Conservation (phyloP, 2,888 invertebrate genomes). For the Rhagium mordax region DNA sequence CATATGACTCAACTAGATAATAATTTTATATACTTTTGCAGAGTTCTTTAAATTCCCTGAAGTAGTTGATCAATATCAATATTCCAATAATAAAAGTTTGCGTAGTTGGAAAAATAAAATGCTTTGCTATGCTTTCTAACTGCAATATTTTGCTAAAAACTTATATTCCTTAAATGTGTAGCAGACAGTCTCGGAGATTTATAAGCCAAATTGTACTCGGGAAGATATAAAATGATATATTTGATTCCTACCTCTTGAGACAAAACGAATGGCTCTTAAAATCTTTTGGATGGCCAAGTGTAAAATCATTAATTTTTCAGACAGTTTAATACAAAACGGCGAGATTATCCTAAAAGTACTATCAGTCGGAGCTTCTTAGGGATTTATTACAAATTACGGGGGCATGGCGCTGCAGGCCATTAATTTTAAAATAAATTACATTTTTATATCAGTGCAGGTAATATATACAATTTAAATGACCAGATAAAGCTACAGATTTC, state of each 20-base stretch:
- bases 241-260: constrained; percentile 38
- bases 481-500: no score
- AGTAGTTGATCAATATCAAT: no score
- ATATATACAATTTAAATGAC: background rate
- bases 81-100: background rate
- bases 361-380: constrained; percentile 10
- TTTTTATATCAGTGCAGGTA: background rate
- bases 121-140: background rate
- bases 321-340: constrained; percentile 39
- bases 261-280: constrained; percentile 41
- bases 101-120: background rate
- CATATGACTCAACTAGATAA: no score
- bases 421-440: constrained; percentile 28
- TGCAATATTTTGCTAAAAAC: constrained; percentile 11
- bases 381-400: constrained; percentile 30
- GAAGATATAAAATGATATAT: constrained; percentile 46
- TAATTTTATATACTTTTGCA: no score
- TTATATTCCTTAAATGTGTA: constrained; percentile 38
- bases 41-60: no score
- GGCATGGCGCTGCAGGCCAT: constrained; percentile 27
- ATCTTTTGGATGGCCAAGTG: constrained; percentile 34
- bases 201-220: constrained; percentile 41
- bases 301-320: constrained; percentile 45
- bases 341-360: constrained; percentile 27
- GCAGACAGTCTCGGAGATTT: constrained; percentile 44